These are phyloP conservation scores for Drosophila sechellia DNA, from an alignment of 1,140 invertebrate species.

Conservation along the genomic window DNA sequence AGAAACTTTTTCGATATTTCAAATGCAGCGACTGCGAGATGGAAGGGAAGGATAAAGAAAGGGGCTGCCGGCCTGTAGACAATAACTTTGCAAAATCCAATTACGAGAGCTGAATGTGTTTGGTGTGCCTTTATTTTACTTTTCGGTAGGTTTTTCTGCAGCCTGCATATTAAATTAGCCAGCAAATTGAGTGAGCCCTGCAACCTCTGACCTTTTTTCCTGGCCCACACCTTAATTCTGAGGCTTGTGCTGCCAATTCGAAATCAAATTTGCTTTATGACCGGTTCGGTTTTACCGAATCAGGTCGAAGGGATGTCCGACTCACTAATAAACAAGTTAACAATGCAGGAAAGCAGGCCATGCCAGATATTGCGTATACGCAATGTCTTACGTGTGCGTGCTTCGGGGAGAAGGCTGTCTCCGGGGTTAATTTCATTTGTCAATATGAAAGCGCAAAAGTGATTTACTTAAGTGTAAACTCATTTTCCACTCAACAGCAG, in stretches of 20 bases:
- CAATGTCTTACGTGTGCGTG: constrained; percentile 63
- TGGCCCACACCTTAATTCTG: not conserved
- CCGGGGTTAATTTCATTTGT: constrained; percentile 58
- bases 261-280: constrained; percentile 74
- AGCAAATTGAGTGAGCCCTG: constrained; percentile 64
- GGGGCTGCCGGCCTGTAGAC: constrained; percentile 44
- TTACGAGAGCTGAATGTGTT: constrained; percentile 53
- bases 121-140: constrained; percentile 40
- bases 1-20: constrained; percentile 80
- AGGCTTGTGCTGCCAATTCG: constrained; percentile 54
- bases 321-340: constrained; percentile 44
- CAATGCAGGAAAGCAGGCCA: constrained; percentile 29
- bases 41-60: constrained; percentile 7
- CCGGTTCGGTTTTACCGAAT: constrained; percentile 31
- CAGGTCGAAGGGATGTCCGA: constrained; percentile 20
- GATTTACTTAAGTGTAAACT: constrained; percentile 79
- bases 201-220: constrained; percentile 35
- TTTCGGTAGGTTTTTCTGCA: constrained; percentile 46
- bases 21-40: constrained; percentile 56
- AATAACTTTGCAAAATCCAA: constrained; percentile 78
- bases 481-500: constrained; percentile 72
- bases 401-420: constrained; percentile 3
- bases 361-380: constrained; percentile 50
- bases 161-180: constrained; percentile 80
- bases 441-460: constrained; percentile 69